A percentile compares a stretch with the other conserved stretches of the same genome.
Evolutionary conservation across 2,797 vertebrate genomes (phyloP).

Genomic region (Carduelis carduelis): DNA sequence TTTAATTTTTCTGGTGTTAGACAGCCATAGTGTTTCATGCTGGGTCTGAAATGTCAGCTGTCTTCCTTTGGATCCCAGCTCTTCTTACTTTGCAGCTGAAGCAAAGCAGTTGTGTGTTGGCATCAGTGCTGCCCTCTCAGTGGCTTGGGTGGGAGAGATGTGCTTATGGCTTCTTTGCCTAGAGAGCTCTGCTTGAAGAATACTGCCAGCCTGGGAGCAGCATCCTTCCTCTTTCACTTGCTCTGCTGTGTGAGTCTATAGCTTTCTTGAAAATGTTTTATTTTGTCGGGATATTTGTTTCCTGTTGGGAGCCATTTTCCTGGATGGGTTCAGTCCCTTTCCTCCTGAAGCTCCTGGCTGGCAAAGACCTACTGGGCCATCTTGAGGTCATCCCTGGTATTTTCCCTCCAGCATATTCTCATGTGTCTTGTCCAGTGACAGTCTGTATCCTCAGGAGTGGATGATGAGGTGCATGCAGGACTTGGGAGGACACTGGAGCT

Average conservation of each 20-base stretch:
- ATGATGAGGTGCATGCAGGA: not conserved
- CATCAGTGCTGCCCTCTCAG: not conserved
- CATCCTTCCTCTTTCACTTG: not conserved
- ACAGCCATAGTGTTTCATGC: not conserved
- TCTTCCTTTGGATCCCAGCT: not conserved
- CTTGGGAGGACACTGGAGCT: not conserved
- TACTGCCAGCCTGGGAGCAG: slow-evolving; percentile 5
- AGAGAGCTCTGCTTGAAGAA: slow-evolving; percentile 16
- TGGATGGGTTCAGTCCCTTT: slow-evolving; percentile 22
- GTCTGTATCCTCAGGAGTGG: not conserved
- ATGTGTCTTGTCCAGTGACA: not conserved
- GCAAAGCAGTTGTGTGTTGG: not conserved
- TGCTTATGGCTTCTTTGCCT: not conserved
- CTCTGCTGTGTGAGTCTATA: not conserved
- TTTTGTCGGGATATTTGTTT: slow-evolving; percentile 17
- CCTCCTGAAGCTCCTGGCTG: slow-evolving; percentile 33
- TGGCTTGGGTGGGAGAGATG: not conserved
- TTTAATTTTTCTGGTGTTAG: not conserved
- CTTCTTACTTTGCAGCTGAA: not conserved
- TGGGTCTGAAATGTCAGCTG: not conserved
- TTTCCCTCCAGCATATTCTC: slow-evolving; percentile 41
- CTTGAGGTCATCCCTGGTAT: slow-evolving; percentile 64
- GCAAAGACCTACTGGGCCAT: slow-evolving; percentile 64
- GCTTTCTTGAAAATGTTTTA: slow-evolving; percentile 31
- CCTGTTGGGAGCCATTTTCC: slow-evolving; percentile 56